Base-by-base conservation (phyloP, 2,113 vertebrate species). In the Mustela lutreola region DNA sequence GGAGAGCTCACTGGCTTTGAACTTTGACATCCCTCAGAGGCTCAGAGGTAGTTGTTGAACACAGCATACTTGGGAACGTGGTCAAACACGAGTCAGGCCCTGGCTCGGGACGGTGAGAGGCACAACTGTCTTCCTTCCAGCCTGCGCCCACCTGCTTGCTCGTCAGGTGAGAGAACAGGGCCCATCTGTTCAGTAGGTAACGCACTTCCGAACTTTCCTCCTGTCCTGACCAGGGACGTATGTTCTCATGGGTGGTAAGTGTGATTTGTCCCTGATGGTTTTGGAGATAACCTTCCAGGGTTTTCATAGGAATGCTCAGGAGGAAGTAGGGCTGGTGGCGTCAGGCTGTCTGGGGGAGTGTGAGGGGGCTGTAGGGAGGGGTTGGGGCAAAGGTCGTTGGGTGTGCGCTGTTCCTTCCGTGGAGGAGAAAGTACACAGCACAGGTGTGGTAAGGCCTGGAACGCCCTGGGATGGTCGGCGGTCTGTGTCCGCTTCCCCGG, bases 111-210 rank as follows among this genome's bases (percentile, higher is more conserved):
- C 2, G 1, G 60, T 4, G 63, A 24, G 50, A 80, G 1, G 15
- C 48, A 31, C 33, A 76, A 3, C 24, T 11, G 21, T 26, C 58
- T 76, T 70, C 63, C 76, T 65, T 53, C 28, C 28, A 11, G 4
- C 2, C 15, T 7, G 24, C 9, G 18, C 21, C 58, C 11, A 0
- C 22, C 12, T 12, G 0, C 67, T 58, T 4, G 0, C 10, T 8
- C 39, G 24, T 62, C n/a, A 42, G 79, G 36, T 19, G 22, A 63
- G 45, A 81, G 63, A 45, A 39, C 1, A 28, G 21, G 53, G 42
- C 9, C 85, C 8, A 4, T 3, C 12, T 10, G 5, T 11, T 85
- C 10, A 1, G 33, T 10, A 33, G 14, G 28, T 16, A 45, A 33
- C 24, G 48, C 58, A 62, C 31, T 10, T 70, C 48, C 21, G 11